Evolutionary conservation across 2,797 vertebrate species (phyloP).

Genomic region (Eupleurogrammus muticus): DNA sequence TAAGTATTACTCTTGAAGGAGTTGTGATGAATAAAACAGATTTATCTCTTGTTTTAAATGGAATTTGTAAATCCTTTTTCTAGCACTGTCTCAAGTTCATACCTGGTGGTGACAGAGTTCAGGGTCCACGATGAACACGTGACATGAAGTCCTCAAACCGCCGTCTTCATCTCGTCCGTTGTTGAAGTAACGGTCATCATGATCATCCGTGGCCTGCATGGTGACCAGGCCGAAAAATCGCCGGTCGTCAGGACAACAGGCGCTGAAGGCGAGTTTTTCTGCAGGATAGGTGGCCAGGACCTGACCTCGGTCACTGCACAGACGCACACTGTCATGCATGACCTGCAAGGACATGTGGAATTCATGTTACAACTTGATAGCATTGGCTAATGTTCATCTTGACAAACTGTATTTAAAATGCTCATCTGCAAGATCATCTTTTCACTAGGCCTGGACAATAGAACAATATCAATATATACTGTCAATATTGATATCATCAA

Average conservation of each 20-base stretch:
- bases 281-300: slow-evolving; percentile 94
- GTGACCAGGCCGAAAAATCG: slow-evolving; percentile 97
- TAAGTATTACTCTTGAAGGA: background rate
- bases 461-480: too few relatives aligned
- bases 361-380: slow-evolving; percentile 6
- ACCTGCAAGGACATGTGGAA: slow-evolving; percentile 71
- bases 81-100: background rate
- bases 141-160: slow-evolving; percentile 93
- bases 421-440: background rate
- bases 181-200: slow-evolving; percentile 65
- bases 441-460: background rate
- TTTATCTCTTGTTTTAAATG: background rate
- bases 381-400: background rate
- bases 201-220: slow-evolving; percentile 92
- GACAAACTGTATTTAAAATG: background rate
- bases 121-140: slow-evolving; percentile 97
- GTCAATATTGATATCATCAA: too few relatives aligned
- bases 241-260: slow-evolving; percentile 94
- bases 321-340: slow-evolving; percentile 95
- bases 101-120: slow-evolving; percentile 94
- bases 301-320: slow-evolving; percentile 89
- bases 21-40: background rate
- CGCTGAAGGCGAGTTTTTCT: slow-evolving; percentile 97
- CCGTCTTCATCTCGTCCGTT: slow-evolving; percentile 87
- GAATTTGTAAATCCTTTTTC: background rate